Conservation (phyloP, 2,113 vertebrate species). For the Lepisosteus oculatus region DNA sequence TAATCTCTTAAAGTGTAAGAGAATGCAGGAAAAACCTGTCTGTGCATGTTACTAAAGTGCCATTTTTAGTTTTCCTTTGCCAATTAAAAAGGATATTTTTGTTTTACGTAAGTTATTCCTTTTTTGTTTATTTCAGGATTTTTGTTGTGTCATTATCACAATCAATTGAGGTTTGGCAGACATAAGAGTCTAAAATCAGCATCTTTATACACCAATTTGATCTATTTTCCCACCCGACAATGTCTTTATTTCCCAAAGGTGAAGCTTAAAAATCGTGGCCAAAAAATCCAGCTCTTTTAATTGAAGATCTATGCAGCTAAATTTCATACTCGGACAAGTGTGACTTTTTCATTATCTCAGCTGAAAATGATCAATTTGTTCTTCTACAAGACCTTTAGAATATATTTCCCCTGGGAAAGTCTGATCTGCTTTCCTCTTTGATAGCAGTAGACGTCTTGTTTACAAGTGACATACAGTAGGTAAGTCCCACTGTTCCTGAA, state of each 20-base stretch:
- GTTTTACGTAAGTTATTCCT: neutral
- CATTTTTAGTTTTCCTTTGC: neutral
- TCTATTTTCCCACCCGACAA: too few relatives aligned
- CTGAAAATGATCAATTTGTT: neutral
- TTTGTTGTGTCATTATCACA: neutral
- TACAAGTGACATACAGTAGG: slow-evolving; percentile 5
- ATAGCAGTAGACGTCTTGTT: neutral
- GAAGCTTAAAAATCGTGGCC: neutral
- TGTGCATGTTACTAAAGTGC: neutral
- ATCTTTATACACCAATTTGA: too few relatives aligned
- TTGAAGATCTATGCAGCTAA: neutral
- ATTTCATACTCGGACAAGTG: neutral
- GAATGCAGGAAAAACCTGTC: neutral
- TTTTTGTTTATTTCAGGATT: neutral
- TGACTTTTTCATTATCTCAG: neutral
- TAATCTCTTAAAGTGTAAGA: too few relatives aligned
- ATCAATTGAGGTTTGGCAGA: too few relatives aligned
- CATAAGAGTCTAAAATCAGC: too few relatives aligned
- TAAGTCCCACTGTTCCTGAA: slow-evolving; percentile 9
- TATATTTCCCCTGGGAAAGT: neutral
- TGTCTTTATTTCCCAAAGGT: neutral
- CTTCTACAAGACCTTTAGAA: neutral
- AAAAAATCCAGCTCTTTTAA: neutral
- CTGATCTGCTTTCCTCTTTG: neutral
- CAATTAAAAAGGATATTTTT: neutral